Base-by-base conservation (phyloP, 2,113 vertebrate species). In the Eretmochelys imbricata region DNA sequence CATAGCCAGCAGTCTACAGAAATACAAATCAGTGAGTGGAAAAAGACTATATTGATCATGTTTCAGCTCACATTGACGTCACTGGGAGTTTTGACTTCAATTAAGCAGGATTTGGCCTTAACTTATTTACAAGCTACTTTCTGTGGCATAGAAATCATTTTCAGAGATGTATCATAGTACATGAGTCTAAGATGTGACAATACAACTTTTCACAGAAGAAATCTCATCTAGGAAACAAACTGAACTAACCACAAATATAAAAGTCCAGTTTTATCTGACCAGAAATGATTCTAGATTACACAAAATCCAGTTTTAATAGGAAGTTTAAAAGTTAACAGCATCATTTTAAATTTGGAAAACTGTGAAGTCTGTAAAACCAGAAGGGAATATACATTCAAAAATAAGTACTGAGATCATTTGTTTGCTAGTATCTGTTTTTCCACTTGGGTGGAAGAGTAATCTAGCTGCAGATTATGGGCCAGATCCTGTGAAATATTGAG, bases 1-100 rank as follows among this genome's bases (percentile, higher is more conserved):
- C 95, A 2, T 99, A 98, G 49, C 99, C 99, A 13, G 98, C 98
- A 76, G 96, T 98, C 99, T 99, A 83, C 10, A 59, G 94, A 79
- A 86, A 51, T 0, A 31, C 5, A 83, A 93, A 19, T 59, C 92
- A 82, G 81, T 87, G 38, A 91, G 20, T 89, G 92, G 94, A 95
- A 46, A 1, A 48, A 93, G 88, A 93, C 50, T 87, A 81, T 89
- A 95, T 85, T 92, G 72, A 75, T 76, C 88, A 42, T 89, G 65
- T 93, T 96, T 84, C 89, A 95, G 94, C 87, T 92, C 59, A 89
- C 4, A 16, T 31, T 90, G 84, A 93, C 91, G 79, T 51, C 72
- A 62, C 7, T 65, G 62, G 35, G 35, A n/a, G 35, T 93, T 83
- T 78, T 88, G 65, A 69, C 69, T 94, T 91, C 79, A 14, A 72